These are phyloP conservation scores for Argyresthia goedartella DNA, from an alignment of 2,888 invertebrate species.

Conservation along the genomic window DNA sequence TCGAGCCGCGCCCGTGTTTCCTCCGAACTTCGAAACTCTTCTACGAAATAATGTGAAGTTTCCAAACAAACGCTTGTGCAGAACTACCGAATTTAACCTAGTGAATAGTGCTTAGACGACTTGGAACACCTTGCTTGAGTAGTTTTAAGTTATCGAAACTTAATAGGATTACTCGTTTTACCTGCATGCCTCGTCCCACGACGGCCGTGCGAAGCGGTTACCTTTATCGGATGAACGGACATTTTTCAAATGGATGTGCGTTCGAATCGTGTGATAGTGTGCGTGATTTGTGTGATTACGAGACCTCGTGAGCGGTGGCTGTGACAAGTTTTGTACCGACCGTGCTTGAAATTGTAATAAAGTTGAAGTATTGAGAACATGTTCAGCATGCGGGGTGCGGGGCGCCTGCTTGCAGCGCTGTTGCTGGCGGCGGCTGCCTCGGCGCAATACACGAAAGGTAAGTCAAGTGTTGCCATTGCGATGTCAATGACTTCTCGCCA, in stretches of 20 bases:
- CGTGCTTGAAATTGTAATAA: conserved; percentile 48
- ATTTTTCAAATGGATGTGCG: conserved; percentile 69
- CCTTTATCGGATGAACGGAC: conserved; percentile 66
- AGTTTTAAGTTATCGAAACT: conserved; percentile 63
- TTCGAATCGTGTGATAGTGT: conserved; percentile 62
- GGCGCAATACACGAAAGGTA: conserved; percentile 62
- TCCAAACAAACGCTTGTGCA: conserved; percentile 43
- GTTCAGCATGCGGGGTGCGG: conserved; percentile 48
- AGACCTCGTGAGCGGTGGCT: conserved; percentile 48
- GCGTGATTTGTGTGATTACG: conserved; percentile 55
- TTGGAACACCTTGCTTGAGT: conserved; percentile 37
- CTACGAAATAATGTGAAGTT: conserved; percentile 68
- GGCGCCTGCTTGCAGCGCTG: conserved; percentile 44
- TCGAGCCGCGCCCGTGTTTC: conserved; percentile 35
- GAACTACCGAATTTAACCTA: conserved; percentile 36
- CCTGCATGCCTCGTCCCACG: conserved; percentile 65
- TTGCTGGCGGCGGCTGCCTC: conserved; percentile 50
- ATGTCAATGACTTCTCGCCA: too few species aligned
- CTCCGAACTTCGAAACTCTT: conserved; percentile 60
- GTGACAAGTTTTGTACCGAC: conserved; percentile 61
- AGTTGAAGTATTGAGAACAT: conserved; percentile 31
- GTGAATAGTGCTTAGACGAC: conserved; percentile 38
- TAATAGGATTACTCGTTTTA: conserved; percentile 63
- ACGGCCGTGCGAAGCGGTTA: conserved; percentile 51
- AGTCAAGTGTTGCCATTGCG: conserved; percentile 22